Evolutionary conservation across 1,140 invertebrate genomes (phyloP), one percentile per base, ranked within the genome.

Genomic region (Daktulosphaira vitifoliae): DNA sequence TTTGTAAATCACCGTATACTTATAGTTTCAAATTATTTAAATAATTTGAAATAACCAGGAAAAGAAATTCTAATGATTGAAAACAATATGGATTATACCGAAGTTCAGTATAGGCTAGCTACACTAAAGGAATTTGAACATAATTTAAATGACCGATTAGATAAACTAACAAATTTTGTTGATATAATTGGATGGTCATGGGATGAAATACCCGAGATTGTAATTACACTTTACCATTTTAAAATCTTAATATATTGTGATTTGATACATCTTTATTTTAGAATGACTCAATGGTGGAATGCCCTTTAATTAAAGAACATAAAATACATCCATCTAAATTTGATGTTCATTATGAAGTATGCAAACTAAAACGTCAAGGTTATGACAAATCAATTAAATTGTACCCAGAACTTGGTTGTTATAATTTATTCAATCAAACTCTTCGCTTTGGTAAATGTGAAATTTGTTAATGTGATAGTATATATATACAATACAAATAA

Each of bases 101-200:
- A 62, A 48, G n/a, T 48, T 3, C 56, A 46, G 15, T 20, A 16
- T 13, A 29, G 56, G 29, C 42, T 46, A 48, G 26, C 42, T 3
- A 62, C 25, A 20, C 20, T 62, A 13, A 46, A 48, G n/a, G 23
- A 62, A 33, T 62, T 62, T 62, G 42, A 62, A 37, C 29, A 48
- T 33, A 29, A 62, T 62, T 20, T 62, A 15, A 6, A 44, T 6
- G 15, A 62, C 6, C 11, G 38, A 20, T 29, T 1, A 13, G 33
- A 20, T 3, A 48, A 7, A 0, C 2, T 62, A 7, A 26, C 44
- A 2, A 20, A 46, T 48, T 29, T 62, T 48, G 18, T 48, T 18
- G 26, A 62, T 26, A 29, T 29, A 20, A 26, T 62, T 13, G 56
- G 56, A n/a, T 62, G 56, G 56, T 13, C 56, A 46, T 48, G 26